Evolutionary conservation across 2,113 vertebrate species (phyloP).

Genomic region (Macroglossus sobrinus): DNA sequence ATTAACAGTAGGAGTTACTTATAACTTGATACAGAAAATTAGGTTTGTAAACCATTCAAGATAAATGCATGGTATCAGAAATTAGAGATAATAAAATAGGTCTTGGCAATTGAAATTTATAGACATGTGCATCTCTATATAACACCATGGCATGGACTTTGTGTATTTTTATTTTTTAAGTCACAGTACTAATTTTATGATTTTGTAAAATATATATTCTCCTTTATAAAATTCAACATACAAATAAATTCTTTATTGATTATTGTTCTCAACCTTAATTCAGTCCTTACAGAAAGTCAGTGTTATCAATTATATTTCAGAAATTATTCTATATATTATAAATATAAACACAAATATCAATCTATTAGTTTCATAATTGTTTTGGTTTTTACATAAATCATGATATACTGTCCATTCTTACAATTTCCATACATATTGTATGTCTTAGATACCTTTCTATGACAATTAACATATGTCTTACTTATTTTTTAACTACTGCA

Average conservation of each 20-base stretch:
- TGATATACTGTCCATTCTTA: not conserved
- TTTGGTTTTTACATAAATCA: not conserved
- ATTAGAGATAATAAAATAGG: not conserved
- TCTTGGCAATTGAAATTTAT: not conserved
- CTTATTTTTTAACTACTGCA: not conserved
- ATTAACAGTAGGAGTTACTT: not conserved
- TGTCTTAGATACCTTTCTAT: not conserved
- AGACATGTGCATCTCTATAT: not conserved
- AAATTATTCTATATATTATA: not conserved
- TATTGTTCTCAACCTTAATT: not conserved
- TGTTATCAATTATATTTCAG: not conserved
- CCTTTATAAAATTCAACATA: not conserved
- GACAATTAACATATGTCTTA: not conserved
- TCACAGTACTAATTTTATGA: not conserved
- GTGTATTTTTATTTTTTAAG: not conserved
- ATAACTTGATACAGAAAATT: not conserved
- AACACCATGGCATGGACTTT: not conserved
- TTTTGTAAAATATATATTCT: not conserved
- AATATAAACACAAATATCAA: not conserved
- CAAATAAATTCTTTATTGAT: not conserved
- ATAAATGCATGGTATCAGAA: not conserved
- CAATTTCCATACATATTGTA: not conserved
- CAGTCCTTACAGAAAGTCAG: not conserved
- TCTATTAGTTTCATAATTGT: not conserved
- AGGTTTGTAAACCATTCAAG: not conserved